phyloP scores from a whole-genome alignment of 2,888 invertebrate species.

The Fabriciana adippe region DNA sequence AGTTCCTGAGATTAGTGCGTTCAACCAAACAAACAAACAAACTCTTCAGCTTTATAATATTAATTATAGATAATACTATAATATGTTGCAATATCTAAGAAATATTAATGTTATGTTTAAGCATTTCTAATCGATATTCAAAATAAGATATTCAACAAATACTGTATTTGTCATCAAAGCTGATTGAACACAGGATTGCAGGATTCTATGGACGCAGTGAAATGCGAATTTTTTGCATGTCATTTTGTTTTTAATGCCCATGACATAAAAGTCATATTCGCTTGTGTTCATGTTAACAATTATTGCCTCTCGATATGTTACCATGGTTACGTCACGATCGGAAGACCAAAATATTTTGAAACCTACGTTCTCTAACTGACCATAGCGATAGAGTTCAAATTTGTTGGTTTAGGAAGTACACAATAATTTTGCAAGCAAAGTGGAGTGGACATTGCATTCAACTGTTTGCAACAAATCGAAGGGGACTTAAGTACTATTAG shows the following conservation, averaged over 20 bases:
- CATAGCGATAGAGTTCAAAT: conserved; percentile 39
- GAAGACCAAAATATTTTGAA: conserved; percentile 43
- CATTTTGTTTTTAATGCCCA: conserved; percentile 12
- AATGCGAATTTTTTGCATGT: conserved; percentile 19
- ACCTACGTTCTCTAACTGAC: conserved; percentile 33
- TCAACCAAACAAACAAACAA: no score
- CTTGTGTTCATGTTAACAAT: conserved; percentile 42
- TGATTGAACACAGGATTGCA: conserved; percentile 37
- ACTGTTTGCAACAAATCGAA: conserved; percentile 74
- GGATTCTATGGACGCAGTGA: conserved; percentile 27
- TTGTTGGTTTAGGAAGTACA: conserved; percentile 37
- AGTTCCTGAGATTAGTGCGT: no score
- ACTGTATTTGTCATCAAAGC: conserved; percentile 36
- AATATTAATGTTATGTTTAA: background rate
- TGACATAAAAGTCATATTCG: conserved; percentile 40
- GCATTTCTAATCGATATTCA: background rate
- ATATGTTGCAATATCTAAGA: background rate
- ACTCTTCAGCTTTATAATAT: no score
- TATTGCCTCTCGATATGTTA: conserved; percentile 58
- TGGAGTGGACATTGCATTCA: conserved; percentile 71
- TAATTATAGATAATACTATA: no score
- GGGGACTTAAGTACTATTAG: conserved; percentile 76
- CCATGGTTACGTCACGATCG: conserved; percentile 73
- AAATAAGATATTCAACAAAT: conserved; percentile 34
- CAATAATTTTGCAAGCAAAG: conserved; percentile 53